These are phyloP conservation scores for Aphelinus certus DNA, from an alignment of 1,140 invertebrate species.

Conservation along the genomic window DNA sequence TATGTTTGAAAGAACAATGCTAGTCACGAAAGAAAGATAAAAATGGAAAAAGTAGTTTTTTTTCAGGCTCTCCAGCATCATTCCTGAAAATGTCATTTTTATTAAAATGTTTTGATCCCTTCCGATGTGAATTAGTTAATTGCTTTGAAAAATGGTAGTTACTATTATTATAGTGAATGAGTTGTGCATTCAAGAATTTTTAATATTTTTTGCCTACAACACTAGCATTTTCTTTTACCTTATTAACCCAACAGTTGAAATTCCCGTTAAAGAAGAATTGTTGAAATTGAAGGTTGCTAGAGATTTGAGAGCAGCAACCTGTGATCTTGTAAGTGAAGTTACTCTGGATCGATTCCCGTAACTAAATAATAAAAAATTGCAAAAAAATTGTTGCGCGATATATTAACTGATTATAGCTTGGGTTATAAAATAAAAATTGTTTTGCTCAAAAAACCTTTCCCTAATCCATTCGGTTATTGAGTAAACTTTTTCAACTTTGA, in stretches of 20 bases:
- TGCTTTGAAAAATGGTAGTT: constrained; percentile 2
- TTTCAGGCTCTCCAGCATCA: not conserved
- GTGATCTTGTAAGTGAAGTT: constrained; percentile 68
- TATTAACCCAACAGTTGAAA: constrained; percentile 52
- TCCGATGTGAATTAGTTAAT: constrained; percentile 6
- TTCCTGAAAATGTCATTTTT: not conserved
- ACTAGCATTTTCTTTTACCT: constrained; percentile 48
- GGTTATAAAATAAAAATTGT: constrained; percentile 29
- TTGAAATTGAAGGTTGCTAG: constrained; percentile 67
- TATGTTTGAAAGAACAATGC: not conserved
- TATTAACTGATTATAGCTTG: constrained; percentile 18
- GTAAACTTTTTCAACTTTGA: constrained; percentile 30
- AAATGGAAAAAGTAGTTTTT: not conserved
- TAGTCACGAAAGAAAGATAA: constrained; percentile 1
- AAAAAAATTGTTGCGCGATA: constrained; percentile 36
- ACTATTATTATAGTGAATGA: constrained; percentile 23
- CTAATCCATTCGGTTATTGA: constrained; percentile 28
- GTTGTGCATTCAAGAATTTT: constrained; percentile 28
- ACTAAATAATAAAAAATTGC: constrained; percentile 52
- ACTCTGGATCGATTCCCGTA: constrained; percentile 65
- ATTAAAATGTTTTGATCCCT: not conserved
- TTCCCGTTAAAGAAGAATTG: constrained; percentile 56
- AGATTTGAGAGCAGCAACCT: constrained; percentile 68
- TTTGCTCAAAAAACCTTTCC: constrained; percentile 39
- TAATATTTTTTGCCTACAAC: constrained; percentile 17